Percentiles rank a stretch among this genome's conserved stretches.
phyloP scores from a whole-genome alignment of 2,888 invertebrate species.

The Odiellus spinosus region DNA sequence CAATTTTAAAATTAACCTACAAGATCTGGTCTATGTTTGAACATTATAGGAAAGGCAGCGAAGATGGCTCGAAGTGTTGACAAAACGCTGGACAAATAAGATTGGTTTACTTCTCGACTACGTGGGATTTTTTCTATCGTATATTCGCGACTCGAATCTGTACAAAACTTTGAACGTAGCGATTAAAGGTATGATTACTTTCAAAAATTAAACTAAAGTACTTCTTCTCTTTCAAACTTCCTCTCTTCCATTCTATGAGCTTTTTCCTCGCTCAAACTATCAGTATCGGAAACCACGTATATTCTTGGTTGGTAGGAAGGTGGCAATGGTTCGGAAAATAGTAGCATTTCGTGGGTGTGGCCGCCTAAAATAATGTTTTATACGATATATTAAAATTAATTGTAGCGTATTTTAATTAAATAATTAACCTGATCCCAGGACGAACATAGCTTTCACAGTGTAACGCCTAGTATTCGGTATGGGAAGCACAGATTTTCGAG shows the following conservation, averaged over 20 bases:
- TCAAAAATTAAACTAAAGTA: conserved; percentile 19
- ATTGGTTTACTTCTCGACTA: conserved; percentile 73
- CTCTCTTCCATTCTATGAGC: conserved; percentile 31
- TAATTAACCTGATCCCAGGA: conserved; percentile 11
- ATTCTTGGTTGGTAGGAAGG: conserved; percentile 51
- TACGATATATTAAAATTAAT: neutral
- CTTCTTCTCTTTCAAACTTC: conserved; percentile 26
- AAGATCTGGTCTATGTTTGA: conserved; percentile 54
- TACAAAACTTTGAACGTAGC: conserved; percentile 1
- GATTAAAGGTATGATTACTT: neutral
- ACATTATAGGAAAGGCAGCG: conserved; percentile 49
- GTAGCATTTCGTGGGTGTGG: conserved; percentile 87
- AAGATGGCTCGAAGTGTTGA: conserved; percentile 60
- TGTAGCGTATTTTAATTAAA: no score
- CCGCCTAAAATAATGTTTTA: conserved; percentile 41
- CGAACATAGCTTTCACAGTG: conserved; percentile 7
- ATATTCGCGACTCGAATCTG: conserved; percentile 1
- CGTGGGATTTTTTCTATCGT: conserved; percentile 13
- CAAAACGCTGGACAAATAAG: conserved; percentile 58
- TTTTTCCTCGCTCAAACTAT: conserved; percentile 55
- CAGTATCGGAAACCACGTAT: conserved; percentile 62
- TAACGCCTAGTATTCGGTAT: no score
- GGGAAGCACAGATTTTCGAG: no score
- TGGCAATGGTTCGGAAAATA: conserved; percentile 41
- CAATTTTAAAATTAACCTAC: conserved; percentile 22